A percentile compares a stretch with the other conserved stretches of the same genome.
Conservation (phyloP, 2,888 invertebrate species). For the Drosophila bunnanda region DNA sequence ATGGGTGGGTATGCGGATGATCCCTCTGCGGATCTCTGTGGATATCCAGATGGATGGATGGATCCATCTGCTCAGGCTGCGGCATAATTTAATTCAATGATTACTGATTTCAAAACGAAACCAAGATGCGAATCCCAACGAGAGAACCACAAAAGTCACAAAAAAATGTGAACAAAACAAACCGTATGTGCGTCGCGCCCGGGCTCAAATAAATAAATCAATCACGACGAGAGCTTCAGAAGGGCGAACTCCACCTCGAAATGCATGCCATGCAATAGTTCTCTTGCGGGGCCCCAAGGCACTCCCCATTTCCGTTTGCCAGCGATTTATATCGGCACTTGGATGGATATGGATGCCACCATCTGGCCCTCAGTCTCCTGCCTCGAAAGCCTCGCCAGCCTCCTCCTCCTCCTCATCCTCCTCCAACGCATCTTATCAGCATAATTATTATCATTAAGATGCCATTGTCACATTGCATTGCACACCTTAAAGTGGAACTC, state of each 20-base stretch:
- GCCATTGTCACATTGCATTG: conserved; percentile 66
- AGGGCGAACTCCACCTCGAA: conserved; percentile 43
- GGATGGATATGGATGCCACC: conserved; percentile 37
- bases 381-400: neutral
- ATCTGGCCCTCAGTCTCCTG: conserved; percentile 7
- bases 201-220: conserved; percentile 79
- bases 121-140: conserved; percentile 57
- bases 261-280: conserved; percentile 42
- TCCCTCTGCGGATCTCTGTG: conserved; percentile 15
- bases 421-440: conserved; percentile 48
- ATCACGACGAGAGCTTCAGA: conserved; percentile 58
- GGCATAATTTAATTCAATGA: conserved; percentile 80
- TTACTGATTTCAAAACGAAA: conserved; percentile 76
- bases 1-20: conserved; percentile 52
- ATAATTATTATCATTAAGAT: conserved; percentile 70
- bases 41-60: conserved; percentile 39
- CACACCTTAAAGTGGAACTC: conserved; percentile 51
- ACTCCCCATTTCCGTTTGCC: conserved; percentile 77
- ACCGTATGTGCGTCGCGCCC: conserved; percentile 57
- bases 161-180: conserved; percentile 9
- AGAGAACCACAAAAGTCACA: conserved; percentile 4
- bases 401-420: conserved; percentile 2
- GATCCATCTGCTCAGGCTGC: conserved; percentile 22
- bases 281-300: conserved; percentile 53
- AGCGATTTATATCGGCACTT: conserved; percentile 70